Base-by-base conservation (phyloP, 2,113 vertebrate genomes). In the Dolichallabes microphthalmus region DNA sequence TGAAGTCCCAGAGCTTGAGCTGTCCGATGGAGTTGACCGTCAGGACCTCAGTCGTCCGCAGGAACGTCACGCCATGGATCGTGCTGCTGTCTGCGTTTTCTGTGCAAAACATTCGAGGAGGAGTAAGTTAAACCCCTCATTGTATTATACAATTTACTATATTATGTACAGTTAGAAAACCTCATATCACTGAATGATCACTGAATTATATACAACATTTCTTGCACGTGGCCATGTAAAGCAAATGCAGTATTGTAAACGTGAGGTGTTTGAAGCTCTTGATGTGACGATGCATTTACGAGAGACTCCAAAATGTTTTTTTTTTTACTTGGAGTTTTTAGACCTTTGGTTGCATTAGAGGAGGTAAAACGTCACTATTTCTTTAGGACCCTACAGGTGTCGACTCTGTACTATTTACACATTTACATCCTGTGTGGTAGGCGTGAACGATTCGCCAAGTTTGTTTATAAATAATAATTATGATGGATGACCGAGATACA, bases 21-120 rank as follows among this genome's bases (percentile, higher is more conserved):
- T 99, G 98, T 74, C 98, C 98, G 82, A 98, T 98, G 55, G 98
- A 99, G 93, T 98, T 99, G 68, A 99, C 98, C 0, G 98, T 99
- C 87, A 99, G 88, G 86, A 99, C 96, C 93, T 99, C 98, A 74
- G 95, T 96, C 85, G 96, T 98, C 87, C 95, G 96, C 89, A 99
- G 94, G 87, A 96, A 98, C 25, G 97, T 98, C 80, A 96, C 97
- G 1, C 96, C 98, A 88, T 98, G 97, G 80, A 98, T 97, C 0
- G 98, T 98, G 92, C 98, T 99, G 92, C 97, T 99, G 86, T 99
- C 98, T 64, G 98, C 98, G 32, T 98, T 98, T 61, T 98, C 98
- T 99, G 86, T 78, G 17, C 19, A 77, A 27, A 13, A 0, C 9
- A 20, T 61, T 83, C 3, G 5, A 25, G 7, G 7, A 45, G 45